Percentiles rank a stretch among this genome's conserved stretches.
Evolutionary conservation across 2,113 vertebrate species (phyloP).

Genomic region (Toxotes jaculatrix): DNA sequence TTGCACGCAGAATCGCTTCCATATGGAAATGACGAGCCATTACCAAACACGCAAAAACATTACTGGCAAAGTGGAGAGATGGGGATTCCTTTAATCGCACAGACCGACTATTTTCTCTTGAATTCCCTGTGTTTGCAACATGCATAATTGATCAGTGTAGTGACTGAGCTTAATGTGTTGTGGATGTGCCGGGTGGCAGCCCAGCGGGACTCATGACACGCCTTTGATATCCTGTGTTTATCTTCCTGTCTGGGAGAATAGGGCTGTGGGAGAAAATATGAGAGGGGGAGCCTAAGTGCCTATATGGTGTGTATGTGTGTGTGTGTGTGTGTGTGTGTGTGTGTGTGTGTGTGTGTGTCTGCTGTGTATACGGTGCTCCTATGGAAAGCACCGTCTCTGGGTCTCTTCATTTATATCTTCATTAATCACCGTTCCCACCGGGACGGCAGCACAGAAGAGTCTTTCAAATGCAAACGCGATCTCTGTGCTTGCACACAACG

Average conservation of each 20-base stretch:
- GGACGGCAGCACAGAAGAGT: constrained; percentile 62
- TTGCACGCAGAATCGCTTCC: constrained; percentile 17
- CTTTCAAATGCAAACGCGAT: constrained; percentile 78
- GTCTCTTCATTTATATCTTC: constrained; percentile 71
- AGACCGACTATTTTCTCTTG: constrained; percentile 9
- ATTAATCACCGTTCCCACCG: constrained; percentile 74
- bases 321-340: too few relatives aligned
- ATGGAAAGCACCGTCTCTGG: constrained; percentile 60
- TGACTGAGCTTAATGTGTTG: constrained; percentile 60
- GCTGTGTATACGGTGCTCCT: constrained; percentile 55
- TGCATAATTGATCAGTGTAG: constrained; percentile 69
- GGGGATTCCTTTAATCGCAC: constrained; percentile 62
- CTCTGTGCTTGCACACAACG: constrained; percentile 50
- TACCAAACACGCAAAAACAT: constrained; percentile 57
- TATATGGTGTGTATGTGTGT: constrained; percentile 13
- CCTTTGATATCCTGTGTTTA: constrained; percentile 73
- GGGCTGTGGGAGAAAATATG: constrained; percentile 48
- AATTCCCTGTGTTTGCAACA: constrained; percentile 62
- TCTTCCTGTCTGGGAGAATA: constrained; percentile 65
- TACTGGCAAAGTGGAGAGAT: constrained; percentile 51
- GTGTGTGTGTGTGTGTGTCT: neutral
- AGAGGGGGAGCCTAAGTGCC: constrained; percentile 35
- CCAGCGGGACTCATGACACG: constrained; percentile 64
- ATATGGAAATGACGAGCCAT: constrained; percentile 56
- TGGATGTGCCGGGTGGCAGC: constrained; percentile 57